Conservation (phyloP, 2,113 vertebrate genomes). For the Platysternon megacephalum region DNA sequence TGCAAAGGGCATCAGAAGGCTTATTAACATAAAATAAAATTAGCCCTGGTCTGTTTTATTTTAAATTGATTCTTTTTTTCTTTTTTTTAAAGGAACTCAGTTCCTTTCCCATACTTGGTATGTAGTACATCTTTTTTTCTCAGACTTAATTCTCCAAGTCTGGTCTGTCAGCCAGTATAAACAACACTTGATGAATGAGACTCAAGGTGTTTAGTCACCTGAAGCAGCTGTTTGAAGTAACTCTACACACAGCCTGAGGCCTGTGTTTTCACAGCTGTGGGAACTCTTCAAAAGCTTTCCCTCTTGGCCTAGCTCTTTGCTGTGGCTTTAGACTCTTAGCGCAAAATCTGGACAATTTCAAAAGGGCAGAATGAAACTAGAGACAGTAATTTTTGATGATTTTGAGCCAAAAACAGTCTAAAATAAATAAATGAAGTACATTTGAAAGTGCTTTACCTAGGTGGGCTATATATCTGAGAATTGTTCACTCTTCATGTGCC, state of each 20-base stretch:
- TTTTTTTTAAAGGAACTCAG: constrained; percentile 43
- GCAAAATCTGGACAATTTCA: constrained; percentile 86
- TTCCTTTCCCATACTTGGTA: constrained; percentile 84
- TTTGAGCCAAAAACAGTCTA: constrained; percentile 85
- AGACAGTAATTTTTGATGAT: constrained; percentile 87
- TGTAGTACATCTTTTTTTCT: constrained; percentile 83
- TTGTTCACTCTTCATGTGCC: constrained; percentile 48
- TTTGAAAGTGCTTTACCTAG: constrained; percentile 87
- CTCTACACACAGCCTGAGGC: constrained; percentile 84
- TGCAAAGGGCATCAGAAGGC: constrained; percentile 34
- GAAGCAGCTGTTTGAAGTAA: constrained; percentile 90
- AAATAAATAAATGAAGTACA: constrained; percentile 89
- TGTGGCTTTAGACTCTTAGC: constrained; percentile 83
- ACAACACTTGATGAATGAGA: constrained; percentile 94
- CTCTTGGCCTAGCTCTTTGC: constrained; percentile 82
- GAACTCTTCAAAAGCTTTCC: constrained; percentile 88
- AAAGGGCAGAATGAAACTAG: constrained; percentile 86
- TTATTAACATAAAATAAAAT: constrained; percentile 69
- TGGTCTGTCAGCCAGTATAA: constrained; percentile 90
- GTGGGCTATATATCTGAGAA: constrained; percentile 88
- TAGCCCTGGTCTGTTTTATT: constrained; percentile 59
- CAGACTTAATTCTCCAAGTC: constrained; percentile 87
- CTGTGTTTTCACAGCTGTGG: constrained; percentile 93
- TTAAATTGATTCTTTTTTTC: constrained; percentile 58
- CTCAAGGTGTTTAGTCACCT: constrained; percentile 97